phyloP scores from a whole-genome alignment of 2,888 invertebrate species.

The Sarcophaga caerulescens region DNA sequence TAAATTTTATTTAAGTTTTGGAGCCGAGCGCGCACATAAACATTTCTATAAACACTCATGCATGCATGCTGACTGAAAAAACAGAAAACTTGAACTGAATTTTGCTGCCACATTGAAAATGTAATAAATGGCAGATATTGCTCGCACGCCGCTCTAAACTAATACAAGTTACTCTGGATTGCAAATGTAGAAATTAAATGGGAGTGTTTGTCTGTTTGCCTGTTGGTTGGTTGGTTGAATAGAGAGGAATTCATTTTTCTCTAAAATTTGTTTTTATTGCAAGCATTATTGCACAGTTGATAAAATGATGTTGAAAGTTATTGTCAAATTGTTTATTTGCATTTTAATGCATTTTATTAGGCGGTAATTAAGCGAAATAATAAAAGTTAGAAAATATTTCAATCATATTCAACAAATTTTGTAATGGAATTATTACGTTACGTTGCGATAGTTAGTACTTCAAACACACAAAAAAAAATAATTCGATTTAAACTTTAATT shows the following conservation, averaged over 20 bases:
- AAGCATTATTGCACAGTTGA: neutral
- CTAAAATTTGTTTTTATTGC: neutral
- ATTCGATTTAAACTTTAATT: no score
- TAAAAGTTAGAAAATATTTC: no score
- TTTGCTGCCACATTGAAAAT: no score
- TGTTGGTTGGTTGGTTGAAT: neutral
- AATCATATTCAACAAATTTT: no score
- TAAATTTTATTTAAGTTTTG: constrained; percentile 66
- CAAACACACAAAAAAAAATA: no score
- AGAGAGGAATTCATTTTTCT: constrained; percentile 3
- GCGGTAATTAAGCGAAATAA: no score
- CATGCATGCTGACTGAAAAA: neutral
- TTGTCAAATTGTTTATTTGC: constrained; percentile 14
- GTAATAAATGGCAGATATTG: no score
- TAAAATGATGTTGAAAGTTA: constrained; percentile 28
- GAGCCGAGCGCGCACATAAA: constrained; percentile 16
- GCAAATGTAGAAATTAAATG: neutral
- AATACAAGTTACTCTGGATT: no score
- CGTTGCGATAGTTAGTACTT: no score
- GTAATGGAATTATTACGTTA: no score
- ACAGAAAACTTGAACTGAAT: constrained; percentile 6
- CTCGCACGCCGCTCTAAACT: no score
- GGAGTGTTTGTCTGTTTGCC: constrained; percentile 21
- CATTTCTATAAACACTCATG: neutral
- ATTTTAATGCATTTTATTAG: neutral